phyloP scores from a whole-genome alignment of 2,797 vertebrate genomes.

The Acipenser transmontanus region DNA sequence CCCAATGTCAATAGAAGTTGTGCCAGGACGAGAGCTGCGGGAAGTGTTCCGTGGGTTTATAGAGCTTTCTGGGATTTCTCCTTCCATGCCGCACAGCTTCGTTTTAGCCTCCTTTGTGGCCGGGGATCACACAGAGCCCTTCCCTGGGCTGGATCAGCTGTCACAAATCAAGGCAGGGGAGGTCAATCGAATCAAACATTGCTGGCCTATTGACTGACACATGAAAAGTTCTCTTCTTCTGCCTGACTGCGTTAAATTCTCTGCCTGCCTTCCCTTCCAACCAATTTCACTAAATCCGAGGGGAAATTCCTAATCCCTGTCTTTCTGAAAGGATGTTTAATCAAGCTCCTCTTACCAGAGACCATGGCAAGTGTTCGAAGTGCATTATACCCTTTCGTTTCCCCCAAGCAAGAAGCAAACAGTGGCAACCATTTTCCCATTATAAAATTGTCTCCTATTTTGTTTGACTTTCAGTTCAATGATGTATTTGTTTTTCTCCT shows the following conservation, averaged over 20 bases:
- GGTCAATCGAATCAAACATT: constrained; percentile 39
- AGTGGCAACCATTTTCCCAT: constrained; percentile 36
- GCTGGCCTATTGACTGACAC: constrained; percentile 37
- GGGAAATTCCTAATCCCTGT: constrained; percentile 52
- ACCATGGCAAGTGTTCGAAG: constrained; percentile 30
- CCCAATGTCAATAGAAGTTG: constrained; percentile 25
- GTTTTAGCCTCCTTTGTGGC: constrained; percentile 17
- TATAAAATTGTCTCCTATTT: constrained; percentile 25
- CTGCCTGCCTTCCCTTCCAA: constrained; percentile 46
- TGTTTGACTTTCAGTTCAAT: constrained; percentile 33
- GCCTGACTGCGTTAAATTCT: constrained; percentile 12
- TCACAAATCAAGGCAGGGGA: constrained; percentile 48
- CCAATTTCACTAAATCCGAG: constrained; percentile 42
- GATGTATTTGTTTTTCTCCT: constrained; percentile 27
- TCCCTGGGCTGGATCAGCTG: constrained; percentile 41
- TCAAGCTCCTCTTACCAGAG: constrained; percentile 48
- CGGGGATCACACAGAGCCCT: constrained; percentile 28
- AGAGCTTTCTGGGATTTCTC: constrained; percentile 19
- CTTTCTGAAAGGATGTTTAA: constrained; percentile 40
- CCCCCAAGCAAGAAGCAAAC: constrained; percentile 34
- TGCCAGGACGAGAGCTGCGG: constrained; percentile 7
- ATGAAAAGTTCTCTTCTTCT: constrained; percentile 41
- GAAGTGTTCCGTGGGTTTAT: constrained; percentile 15
- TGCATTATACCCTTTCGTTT: constrained; percentile 33
- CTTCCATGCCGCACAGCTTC: constrained; percentile 35